Evolutionary conservation across 2,113 vertebrate species (phyloP).

Genomic region (Xiphophorus maculatus): DNA sequence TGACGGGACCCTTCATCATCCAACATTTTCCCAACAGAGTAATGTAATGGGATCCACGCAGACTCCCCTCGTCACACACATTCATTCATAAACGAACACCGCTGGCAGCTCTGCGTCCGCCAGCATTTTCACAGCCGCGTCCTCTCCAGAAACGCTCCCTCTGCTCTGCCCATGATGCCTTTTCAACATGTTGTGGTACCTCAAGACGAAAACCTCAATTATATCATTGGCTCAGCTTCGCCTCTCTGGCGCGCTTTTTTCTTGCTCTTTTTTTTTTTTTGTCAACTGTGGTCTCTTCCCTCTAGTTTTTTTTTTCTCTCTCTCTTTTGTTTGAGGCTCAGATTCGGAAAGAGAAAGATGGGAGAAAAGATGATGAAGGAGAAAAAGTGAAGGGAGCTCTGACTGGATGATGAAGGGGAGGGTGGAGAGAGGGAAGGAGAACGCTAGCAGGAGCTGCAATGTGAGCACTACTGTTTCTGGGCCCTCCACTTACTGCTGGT

Average conservation of each 20-base stretch:
- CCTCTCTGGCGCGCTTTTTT: constrained; percentile 25
- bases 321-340: constrained; percentile 5
- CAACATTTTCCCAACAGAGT: constrained; percentile 19
- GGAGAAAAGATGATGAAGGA: constrained; percentile 16
- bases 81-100: constrained; percentile 39
- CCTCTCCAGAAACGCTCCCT: constrained; percentile 9
- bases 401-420: constrained; percentile 30
- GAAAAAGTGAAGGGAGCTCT: constrained; percentile 3
- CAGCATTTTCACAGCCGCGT: constrained; percentile 29
- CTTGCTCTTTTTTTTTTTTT: constrained; percentile 17
- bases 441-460: constrained; percentile 56
- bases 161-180: constrained; percentile 59
- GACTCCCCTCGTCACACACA: constrained; percentile 25
- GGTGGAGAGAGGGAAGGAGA: constrained; percentile 19
- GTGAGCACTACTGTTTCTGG: constrained; percentile 78
- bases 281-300: constrained; percentile 32
- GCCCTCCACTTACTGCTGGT: constrained; percentile 70
- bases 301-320: not conserved
- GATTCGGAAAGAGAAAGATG: constrained; percentile 26
- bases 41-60: constrained; percentile 21
- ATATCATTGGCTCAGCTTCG: constrained; percentile 50
- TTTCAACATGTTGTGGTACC: constrained; percentile 71
- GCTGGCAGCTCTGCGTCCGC: constrained; percentile 21
- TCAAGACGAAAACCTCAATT: constrained; percentile 65
- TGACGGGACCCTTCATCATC: constrained; percentile 37